These are phyloP conservation scores for Centropus bengalensis DNA, from an alignment of 2,113 vertebrate genomes.

Conservation along the genomic window DNA sequence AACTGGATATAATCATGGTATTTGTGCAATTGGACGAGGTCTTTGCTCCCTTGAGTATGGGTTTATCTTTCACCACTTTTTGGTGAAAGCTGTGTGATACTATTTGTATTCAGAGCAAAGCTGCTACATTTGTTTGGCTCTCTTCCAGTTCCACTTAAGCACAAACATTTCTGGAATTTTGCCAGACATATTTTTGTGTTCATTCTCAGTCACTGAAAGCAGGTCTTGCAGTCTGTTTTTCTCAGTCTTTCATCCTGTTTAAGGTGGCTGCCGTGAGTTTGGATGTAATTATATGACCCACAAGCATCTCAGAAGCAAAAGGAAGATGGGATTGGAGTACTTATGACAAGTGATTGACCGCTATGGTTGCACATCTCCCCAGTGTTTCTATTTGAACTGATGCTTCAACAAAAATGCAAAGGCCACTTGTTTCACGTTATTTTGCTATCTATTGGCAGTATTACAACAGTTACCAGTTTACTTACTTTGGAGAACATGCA, in stretches of 20 bases:
- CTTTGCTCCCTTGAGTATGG: not conserved
- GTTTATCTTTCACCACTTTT: not conserved
- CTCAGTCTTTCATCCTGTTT: not conserved
- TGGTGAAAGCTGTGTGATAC: not conserved
- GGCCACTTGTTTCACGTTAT: not conserved
- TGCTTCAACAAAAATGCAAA: not conserved
- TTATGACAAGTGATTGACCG: not conserved
- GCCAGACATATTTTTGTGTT: slow-evolving; percentile 4
- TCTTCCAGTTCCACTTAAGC: not conserved
- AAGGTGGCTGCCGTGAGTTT: not conserved
- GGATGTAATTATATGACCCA: not conserved
- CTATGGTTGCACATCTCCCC: not conserved
- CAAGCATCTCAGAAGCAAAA: not conserved
- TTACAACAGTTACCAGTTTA: not conserved
- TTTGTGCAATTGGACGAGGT: not conserved
- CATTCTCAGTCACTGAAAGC: not conserved
- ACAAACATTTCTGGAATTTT: not conserved
- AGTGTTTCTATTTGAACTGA: not conserved
- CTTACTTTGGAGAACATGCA: not conserved
- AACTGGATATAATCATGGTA: not conserved
- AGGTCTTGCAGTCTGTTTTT: not conserved
- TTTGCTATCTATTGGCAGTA: not conserved
- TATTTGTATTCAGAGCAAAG: not conserved
- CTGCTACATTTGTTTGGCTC: not conserved
- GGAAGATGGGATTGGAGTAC: not conserved